These are phyloP conservation scores for Octodon degus DNA, from an alignment of 2,113 vertebrate species.

Conservation along the genomic window DNA sequence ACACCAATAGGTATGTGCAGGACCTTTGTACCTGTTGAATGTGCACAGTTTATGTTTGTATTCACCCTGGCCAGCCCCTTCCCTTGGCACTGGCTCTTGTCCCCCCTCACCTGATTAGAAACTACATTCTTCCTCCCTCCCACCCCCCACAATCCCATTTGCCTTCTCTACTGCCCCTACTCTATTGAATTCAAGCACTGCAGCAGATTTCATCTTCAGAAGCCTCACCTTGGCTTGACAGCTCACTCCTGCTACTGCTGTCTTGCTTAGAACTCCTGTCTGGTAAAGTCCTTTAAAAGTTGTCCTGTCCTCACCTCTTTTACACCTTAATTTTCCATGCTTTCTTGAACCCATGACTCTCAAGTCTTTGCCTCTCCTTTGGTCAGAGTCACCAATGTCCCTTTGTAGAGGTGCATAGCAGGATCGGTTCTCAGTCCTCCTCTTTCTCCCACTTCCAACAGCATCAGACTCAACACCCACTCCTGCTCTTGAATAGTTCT, in stretches of 20 bases:
- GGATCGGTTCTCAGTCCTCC: neutral
- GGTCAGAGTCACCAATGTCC: neutral
- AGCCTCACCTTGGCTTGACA: neutral
- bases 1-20: neutral
- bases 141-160: neutral
- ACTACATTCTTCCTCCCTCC: neutral
- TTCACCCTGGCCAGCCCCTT: neutral
- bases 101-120: neutral
- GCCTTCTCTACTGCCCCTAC: neutral
- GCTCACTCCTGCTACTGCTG: neutral
- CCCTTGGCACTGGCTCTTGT: neutral
- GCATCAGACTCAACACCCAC: neutral
- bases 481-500: constrained; percentile 7
- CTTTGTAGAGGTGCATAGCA: neutral
- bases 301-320: neutral
- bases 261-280: neutral
- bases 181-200: neutral
- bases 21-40: neutral
- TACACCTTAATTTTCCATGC: neutral
- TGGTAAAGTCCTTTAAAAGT: neutral
- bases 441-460: neutral
- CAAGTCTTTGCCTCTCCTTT: neutral
- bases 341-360: neutral
- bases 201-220: neutral
- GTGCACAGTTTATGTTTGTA: neutral